phyloP scores from a whole-genome alignment of 2,888 invertebrate species.

The Apodemia duryi region DNA sequence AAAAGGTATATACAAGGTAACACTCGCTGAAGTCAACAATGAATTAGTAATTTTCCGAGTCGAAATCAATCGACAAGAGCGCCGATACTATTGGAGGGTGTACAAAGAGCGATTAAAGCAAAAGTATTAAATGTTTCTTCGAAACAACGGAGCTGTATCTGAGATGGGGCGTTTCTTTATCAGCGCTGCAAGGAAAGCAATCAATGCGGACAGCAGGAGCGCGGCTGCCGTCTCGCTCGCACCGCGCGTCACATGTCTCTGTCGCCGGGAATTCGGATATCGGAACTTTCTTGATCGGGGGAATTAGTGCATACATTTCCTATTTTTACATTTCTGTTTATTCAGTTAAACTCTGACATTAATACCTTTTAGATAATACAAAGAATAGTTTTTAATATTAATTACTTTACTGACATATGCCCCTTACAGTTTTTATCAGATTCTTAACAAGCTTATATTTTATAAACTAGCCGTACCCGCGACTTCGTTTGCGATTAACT shows the following conservation, averaged over 20 bases:
- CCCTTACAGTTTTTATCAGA: too few species aligned
- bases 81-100: not conserved
- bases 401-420: too few species aligned
- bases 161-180: slow-evolving; percentile 12
- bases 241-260: slow-evolving; percentile 4
- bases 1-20: too few species aligned
- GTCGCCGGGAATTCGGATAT: not conserved
- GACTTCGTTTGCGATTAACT: too few species aligned
- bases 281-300: not conserved
- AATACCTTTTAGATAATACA: not conserved
- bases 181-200: slow-evolving; percentile 11
- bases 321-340: not conserved
- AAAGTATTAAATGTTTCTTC: slow-evolving; percentile 3
- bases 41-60: not conserved
- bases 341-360: not conserved
- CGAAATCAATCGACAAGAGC: not conserved
- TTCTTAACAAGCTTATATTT: too few species aligned
- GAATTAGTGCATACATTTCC: slow-evolving; percentile 2
- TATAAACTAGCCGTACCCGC: too few species aligned
- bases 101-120: not conserved
- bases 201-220: slow-evolving; percentile 7
- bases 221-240: not conserved
- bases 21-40: too few species aligned
- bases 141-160: slow-evolving; percentile 1
- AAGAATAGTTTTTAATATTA: too few species aligned